Conservation (phyloP, 2,797 vertebrate species). For the Rhinophrynus dorsalis region DNA sequence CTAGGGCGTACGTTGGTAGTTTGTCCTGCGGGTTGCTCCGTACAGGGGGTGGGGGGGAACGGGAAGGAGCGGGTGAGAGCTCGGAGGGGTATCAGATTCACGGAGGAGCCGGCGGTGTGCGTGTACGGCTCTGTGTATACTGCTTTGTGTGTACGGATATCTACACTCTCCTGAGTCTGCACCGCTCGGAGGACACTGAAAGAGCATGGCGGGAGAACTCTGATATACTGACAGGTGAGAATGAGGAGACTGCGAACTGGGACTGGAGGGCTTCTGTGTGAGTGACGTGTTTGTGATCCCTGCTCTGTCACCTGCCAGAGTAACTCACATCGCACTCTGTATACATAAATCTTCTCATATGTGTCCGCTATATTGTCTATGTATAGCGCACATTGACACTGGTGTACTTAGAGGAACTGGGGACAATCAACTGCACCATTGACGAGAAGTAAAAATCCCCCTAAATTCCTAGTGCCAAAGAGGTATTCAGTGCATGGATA, state of each 20-base stretch:
- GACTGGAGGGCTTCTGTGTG: neutral
- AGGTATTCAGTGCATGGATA: too few relatives aligned
- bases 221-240: conserved; percentile 30
- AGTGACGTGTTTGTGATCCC: neutral
- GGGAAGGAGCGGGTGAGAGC: conserved; percentile 10
- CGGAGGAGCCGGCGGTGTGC: neutral
- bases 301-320: too few relatives aligned
- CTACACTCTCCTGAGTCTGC: neutral
- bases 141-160: neutral
- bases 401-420: too few relatives aligned
- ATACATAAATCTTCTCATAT: too few relatives aligned
- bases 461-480: too few relatives aligned
- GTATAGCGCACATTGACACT: too few relatives aligned
- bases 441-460: too few relatives aligned
- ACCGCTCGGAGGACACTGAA: neutral
- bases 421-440: too few relatives aligned
- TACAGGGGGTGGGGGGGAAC: conserved; percentile 26
- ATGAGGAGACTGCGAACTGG: neutral
- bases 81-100: neutral
- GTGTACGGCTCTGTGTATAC: too few relatives aligned
- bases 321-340: too few relatives aligned
- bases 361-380: too few relatives aligned
- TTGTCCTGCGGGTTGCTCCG: conserved; percentile 31
- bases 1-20: conserved; percentile 12
- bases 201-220: conserved; percentile 3